These are phyloP conservation scores for Arrhopalites spinosus DNA, from an alignment of 2,888 invertebrate species.

Conservation along the genomic window DNA sequence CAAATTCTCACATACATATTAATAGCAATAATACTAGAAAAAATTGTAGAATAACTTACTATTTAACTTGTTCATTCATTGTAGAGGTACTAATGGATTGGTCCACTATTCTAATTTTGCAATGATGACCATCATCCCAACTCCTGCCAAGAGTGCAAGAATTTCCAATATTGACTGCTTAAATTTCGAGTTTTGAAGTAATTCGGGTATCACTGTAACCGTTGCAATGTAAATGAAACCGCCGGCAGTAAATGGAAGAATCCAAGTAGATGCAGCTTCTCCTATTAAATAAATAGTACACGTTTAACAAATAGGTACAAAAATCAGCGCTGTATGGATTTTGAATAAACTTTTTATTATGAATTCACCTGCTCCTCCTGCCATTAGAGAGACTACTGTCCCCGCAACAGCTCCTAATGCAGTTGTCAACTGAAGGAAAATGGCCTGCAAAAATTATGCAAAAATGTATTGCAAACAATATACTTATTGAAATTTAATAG, in stretches of 20 bases:
- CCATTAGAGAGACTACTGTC: constrained; percentile 82
- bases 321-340: not conserved
- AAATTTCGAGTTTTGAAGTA: constrained; percentile 84
- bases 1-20: too few relatives aligned
- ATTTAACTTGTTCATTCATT: too few relatives aligned
- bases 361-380: constrained; percentile 68
- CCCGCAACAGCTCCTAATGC: constrained; percentile 94
- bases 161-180: constrained; percentile 91
- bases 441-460: constrained; percentile 68
- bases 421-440: constrained; percentile 89
- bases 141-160: constrained; percentile 82
- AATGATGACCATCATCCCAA: constrained; percentile 83
- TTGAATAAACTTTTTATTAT: not conserved
- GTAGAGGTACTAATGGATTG: too few relatives aligned
- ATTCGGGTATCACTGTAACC: constrained; percentile 96
- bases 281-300: constrained; percentile 59
- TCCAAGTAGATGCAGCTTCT: constrained; percentile 77
- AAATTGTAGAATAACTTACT: too few relatives aligned
- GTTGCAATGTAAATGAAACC: constrained; percentile 99
- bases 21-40: too few relatives aligned
- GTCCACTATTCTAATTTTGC: too few relatives aligned
- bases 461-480: too few relatives aligned
- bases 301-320: not conserved
- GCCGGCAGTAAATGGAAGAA: constrained; percentile 96
- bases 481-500: constrained; percentile 13